Base-by-base conservation (phyloP, 2,888 invertebrate species). In the Patella pellucida region DNA sequence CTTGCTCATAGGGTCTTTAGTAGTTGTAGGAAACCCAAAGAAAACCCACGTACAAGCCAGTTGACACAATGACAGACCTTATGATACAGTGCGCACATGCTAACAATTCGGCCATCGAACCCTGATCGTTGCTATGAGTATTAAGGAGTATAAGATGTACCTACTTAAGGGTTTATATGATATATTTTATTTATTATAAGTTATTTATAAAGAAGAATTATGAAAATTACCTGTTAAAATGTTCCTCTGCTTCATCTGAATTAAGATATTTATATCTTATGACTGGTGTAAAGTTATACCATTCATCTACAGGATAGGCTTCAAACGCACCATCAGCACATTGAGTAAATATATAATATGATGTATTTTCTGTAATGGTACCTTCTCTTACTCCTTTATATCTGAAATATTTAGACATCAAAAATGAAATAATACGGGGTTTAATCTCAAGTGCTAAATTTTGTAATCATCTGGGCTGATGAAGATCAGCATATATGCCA, bases 341-440 rank as follows among this genome's bases (percentile, higher is more conserved):
- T 91, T 99, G 98, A 0, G 97, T 97, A 89, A 99, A 99, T 16
- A 99, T 96, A 90, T 98, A 99, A 91, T 98, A 99, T 0, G 98
- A 96, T 0, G 98, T 95, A 91, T 99, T 99, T 90, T 98, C 97
- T 16, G 96, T 95, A 0, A 99, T 96, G 31, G 98, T 98, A 9
- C 99, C 99, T 91, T 99, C 98, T 31, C 97, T 93, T 72, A 96
- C 95, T 0, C 98, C 98, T 91, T 95, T 95, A 89, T 94, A 96
- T 85, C 95, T 95, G 85, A 23, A 89, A 79, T 70, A 76, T 19
- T 71, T 27, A 68, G 27, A 31, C 14, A 62, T 19, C 9, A 23
- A 52, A 56, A 52, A 56, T 5, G 27, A 27, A 67, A 16, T 23
- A 15, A 67, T 15, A 67, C 15, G 19, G 4, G 41, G 41, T 41